Base-by-base conservation (phyloP, 2,888 invertebrate species). In the Plebejus argus region DNA sequence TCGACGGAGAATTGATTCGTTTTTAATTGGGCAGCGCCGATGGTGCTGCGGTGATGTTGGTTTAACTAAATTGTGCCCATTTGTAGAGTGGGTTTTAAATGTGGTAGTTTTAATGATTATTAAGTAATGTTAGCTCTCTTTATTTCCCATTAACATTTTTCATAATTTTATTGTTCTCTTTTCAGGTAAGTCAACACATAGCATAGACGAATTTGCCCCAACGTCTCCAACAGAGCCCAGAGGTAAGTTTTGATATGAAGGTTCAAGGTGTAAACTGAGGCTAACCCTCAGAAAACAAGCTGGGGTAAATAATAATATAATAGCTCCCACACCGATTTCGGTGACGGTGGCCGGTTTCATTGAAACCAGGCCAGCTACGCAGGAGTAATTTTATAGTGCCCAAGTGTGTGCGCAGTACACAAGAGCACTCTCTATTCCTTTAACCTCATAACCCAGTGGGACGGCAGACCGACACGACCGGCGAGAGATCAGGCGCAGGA, bases 11-110 rank as follows among this genome's bases (percentile, higher is more conserved):
- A 39, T 88, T 91, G 88, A 91, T 91, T 86, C 85, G 87, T 83
- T 88, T 91, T 87, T 90, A 91, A 91, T 91, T 90, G 85, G 83
- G 80, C 80, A 85, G 84, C 88, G 86, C 86, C 86, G 86, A 88
- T 82, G 71, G 79, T 81, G 76, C 49, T 75, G 39, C 33, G 58
- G 45, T 45, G 49, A 23, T 74, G 39, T 23, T 74, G 45, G 74
- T 74, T 74, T 53, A 28, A 49, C 23, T 18, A 49, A 74, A 74
- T 74, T 45, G 72, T 20, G 5, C n/a, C 39, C n/a, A 71, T 39
- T 35, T 71, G 71, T 39, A 72, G 84, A 88, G 81, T 83, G 83
- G 81, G 80, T 66, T 66, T 33, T 28, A 15, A 33, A 33, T 66
- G 28, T 6, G 28, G 66, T 15, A 66, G 66, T 33, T 28, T 28